These are phyloP conservation scores for fruit fly (Drosophila melanogaster) DNA, from an alignment of 1,140 invertebrate genomes.

Conservation along the genomic window DNA sequence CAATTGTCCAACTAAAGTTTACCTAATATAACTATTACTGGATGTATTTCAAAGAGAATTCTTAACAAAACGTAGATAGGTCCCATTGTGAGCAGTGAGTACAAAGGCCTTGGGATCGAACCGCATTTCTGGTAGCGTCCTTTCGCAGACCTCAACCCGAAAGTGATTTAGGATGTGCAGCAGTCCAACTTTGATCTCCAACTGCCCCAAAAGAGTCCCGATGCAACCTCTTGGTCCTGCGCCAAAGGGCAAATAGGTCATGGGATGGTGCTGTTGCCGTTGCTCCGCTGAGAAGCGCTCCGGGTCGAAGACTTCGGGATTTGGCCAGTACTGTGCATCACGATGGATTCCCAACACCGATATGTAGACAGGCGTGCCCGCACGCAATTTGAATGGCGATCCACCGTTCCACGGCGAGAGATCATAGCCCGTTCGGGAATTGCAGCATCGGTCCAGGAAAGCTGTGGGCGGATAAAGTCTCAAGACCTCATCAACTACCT, in stretches of 20 bases:
- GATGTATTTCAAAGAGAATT: conserved; percentile 28
- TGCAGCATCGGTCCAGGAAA: conserved; percentile 85
- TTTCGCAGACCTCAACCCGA: conserved; percentile 75
- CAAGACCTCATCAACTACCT: conserved; percentile 85
- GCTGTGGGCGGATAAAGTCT: conserved; percentile 86
- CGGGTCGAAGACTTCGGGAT: conserved; percentile 85
- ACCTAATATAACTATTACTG: too few relatives aligned
- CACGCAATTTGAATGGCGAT: conserved; percentile 28
- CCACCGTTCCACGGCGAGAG: conserved; percentile 81
- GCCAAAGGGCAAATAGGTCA: conserved; percentile 84
- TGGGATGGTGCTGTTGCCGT: conserved; percentile 1
- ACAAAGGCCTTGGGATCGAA: conserved; percentile 81
- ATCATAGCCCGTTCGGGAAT: conserved; percentile 42
- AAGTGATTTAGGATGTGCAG: conserved; percentile 86
- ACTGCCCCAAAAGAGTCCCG: conserved; percentile 87
- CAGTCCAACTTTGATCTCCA: conserved; percentile 88
- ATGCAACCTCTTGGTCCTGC: conserved; percentile 86
- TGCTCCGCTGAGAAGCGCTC: conserved; percentile 85
- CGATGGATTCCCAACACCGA: conserved; percentile 74
- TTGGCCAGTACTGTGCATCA: conserved; percentile 65
- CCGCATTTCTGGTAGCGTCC: conserved; percentile 77
- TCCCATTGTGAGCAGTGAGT: conserved; percentile 78
- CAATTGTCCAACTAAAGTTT: too few relatives aligned
- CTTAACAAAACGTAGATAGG: conserved; percentile 52
- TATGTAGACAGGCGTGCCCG: conserved; percentile 71